phyloP scores from a whole-genome alignment of 2,797 vertebrate genomes.

The Brachyrhaphis roseni region DNA sequence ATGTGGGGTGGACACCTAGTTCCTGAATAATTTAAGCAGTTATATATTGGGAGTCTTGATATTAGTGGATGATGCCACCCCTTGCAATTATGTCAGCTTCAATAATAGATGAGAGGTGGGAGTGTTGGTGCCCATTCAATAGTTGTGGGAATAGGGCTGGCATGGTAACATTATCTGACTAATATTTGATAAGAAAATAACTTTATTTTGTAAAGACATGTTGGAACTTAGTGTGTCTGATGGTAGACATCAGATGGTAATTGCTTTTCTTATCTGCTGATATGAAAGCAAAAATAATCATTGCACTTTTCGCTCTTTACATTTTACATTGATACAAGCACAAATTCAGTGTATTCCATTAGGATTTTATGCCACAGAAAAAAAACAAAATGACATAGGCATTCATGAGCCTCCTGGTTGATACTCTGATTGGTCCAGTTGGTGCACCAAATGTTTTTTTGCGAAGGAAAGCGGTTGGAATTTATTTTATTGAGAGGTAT shows the following conservation, averaged over 20 bases:
- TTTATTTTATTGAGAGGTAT: not conserved
- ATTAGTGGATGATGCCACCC: constrained; percentile 53
- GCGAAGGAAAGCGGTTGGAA: not conserved
- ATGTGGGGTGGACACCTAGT: constrained; percentile 44
- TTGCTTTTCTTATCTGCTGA: not conserved
- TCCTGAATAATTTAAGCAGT: constrained; percentile 72
- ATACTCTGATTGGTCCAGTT: not conserved
- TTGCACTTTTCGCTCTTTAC: not conserved
- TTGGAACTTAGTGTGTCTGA: not conserved
- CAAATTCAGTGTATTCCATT: not conserved
- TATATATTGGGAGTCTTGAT: constrained; percentile 65
- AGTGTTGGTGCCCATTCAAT: constrained; percentile 47
- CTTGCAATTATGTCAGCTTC: constrained; percentile 66
- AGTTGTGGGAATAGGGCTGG: constrained; percentile 33
- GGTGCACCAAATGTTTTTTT: no score
- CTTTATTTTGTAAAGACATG: constrained; percentile 23
- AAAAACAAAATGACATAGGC: not conserved
- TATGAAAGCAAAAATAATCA: not conserved
- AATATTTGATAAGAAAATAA: constrained; percentile 21
- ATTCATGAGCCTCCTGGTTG: not conserved
- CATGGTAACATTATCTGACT: constrained; percentile 57
- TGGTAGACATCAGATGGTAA: not conserved
- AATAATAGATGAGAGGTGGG: constrained; percentile 70
- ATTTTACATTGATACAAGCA: not conserved
- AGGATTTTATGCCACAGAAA: not conserved